Evolutionary conservation across 1,140 invertebrate species (phyloP), one percentile per base, ranked within the genome.

Genomic region (Trachelipus rathkii): DNA sequence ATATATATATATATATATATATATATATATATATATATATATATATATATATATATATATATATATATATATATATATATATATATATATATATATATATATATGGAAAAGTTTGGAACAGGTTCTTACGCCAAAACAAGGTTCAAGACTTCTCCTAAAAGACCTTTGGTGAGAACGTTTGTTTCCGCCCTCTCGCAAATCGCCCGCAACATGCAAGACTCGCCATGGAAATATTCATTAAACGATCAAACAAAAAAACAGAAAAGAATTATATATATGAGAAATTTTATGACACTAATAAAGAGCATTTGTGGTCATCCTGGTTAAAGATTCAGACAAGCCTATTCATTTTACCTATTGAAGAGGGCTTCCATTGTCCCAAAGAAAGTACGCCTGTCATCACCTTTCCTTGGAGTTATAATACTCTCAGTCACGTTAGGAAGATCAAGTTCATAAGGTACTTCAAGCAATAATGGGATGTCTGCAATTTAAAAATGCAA

Each of bases 101-200:
- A 60, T 3, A 60, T 60, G 8, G 11, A 60, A 15, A 60, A 15
- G 19, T 60, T 4, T 60, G 1, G 11, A 8, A 15, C 1, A 2
- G 11, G 50, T 2, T 19, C 79, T 81, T 77, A 83, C 83, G 79
- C 80, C 44, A 83, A 79, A 46, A 83, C 23, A 19, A 83, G 78
- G 73, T 83, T 82, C 77, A 83, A 60, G 33, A 83, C 74, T 66
- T 83, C 82, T 44, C 82, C 82, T 66, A 83, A 45, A 24, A 83
- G 77, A 13, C 82, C 83, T 73, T 82, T 77, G 8, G 80, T 75
- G 43, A 77, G 75, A 23, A 83, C 77, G 8, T 90, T 90, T 82
- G 92, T 89, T 7, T 92, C 91, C 78, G 94, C 92, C 50, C 94
- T 89, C 85, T 94, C 93, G 81, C 93, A 95, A 71, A 94, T 93